A percentile compares a stretch with the other conserved stretches of the same genome.
Evolutionary conservation across 2,113 vertebrate species (phyloP).

Genomic region (Sceloporus tristichus): DNA sequence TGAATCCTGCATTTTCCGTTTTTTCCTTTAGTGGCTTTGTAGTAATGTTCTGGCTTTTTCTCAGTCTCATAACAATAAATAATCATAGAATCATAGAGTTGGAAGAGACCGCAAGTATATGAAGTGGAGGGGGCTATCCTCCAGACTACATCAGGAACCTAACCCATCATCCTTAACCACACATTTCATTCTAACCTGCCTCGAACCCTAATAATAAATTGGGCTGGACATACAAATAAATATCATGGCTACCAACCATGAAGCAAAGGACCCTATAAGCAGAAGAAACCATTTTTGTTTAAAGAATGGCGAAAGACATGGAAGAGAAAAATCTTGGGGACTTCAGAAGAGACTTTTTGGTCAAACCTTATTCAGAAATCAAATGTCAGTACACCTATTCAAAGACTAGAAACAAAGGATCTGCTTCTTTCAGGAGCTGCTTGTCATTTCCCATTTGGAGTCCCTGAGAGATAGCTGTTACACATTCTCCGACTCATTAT

Average conservation of each 20-base stretch:
- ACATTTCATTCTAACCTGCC: background rate
- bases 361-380: background rate
- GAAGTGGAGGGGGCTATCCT: background rate
- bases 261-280: background rate
- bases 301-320: background rate
- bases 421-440: too few relatives aligned
- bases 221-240: background rate
- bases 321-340: background rate
- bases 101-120: background rate
- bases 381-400: too few relatives aligned
- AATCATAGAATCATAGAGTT: background rate
- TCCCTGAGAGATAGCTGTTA: too few relatives aligned
- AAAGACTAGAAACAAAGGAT: too few relatives aligned
- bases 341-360: background rate
- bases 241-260: background rate
- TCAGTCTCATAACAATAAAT: background rate
- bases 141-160: too few relatives aligned
- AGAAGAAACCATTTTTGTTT: conserved; percentile 8
- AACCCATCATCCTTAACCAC: background rate
- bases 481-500: too few relatives aligned
- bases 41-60: background rate
- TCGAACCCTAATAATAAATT: background rate
- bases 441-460: too few relatives aligned
- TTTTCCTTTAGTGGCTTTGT: background rate
- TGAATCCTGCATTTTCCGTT: too few relatives aligned